Evolutionary conservation across 2,797 vertebrate genomes (phyloP), one percentile per base, ranked within the genome.

Genomic region (Alcedo quadribrachys): DNA sequence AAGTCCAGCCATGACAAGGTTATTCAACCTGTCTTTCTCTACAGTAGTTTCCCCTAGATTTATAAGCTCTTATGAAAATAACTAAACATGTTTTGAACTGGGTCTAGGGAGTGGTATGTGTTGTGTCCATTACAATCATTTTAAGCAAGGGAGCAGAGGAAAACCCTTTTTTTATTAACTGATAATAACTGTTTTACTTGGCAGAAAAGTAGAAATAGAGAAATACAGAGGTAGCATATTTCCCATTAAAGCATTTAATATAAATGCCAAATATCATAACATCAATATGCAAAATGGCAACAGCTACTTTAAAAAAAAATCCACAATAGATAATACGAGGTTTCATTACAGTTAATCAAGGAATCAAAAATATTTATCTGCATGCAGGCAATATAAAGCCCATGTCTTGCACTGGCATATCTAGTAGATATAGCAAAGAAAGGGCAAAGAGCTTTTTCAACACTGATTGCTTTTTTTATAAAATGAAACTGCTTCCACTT

Each of bases 261-360:
- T 17, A 78, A 85, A 78, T 54, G 12, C 9, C 50, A 73, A 73
- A 33, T 81, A 73, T 27, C 0, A 5, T 50, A 89, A 73, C 3
- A 63, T 69, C 70, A 70, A 79, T 88, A 63, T 82, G 37, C 58
- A 74, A 84, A 94, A 81, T 66, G 28, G n/a, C 45, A 90, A 86
- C 18, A 76, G 35, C 13, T 75, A 81, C 45, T 69, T 81, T 14
- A 37, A 40, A 86, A 83, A 91, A 50, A 66, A 48, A 48, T 90
- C 32, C 48, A 79, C 25, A 79, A 42, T 5, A 63, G 17, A 17
- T 87, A 85, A 91, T 55, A 57, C 33, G 81, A 48, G 24, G 11
- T 62, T 87, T 68, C 27, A 33, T 50, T 83, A 46, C 46, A 91
- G 32, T 75, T 78, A 80, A 90, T 71, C 22, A 81, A 68, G 30